Evolutionary conservation across 2,113 vertebrate genomes (phyloP).

Genomic region (Hippolais icterina): DNA sequence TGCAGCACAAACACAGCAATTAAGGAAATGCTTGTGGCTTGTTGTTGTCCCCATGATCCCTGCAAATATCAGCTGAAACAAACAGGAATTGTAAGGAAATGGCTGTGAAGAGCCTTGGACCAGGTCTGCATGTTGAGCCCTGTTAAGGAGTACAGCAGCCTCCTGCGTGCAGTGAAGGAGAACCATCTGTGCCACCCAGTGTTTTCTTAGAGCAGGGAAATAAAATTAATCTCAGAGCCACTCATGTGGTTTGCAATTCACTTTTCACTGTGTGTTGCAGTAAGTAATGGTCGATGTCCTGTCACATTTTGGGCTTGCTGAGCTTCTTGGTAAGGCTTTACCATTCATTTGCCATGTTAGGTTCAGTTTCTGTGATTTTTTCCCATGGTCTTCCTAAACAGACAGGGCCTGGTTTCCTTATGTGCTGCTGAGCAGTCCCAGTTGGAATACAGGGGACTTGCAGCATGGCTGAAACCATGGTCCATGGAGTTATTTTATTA

Average conservation of each 20-base stretch:
- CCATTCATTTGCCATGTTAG: background rate
- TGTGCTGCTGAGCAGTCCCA: background rate
- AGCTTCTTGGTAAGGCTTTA: background rate
- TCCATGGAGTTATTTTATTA: background rate
- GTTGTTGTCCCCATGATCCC: background rate
- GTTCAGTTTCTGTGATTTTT: background rate
- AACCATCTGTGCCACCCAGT: background rate
- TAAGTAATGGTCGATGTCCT: background rate
- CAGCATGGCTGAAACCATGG: background rate
- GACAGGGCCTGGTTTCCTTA: background rate
- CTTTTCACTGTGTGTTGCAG: background rate
- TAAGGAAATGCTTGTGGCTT: background rate
- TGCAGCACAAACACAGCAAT: background rate
- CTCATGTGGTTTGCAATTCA: background rate
- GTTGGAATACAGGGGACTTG: background rate
- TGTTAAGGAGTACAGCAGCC: background rate
- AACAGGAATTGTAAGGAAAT: background rate
- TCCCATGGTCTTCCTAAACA: background rate
- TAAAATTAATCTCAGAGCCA: background rate
- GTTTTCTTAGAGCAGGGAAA: background rate
- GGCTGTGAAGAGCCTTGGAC: background rate
- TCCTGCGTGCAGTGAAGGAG: background rate
- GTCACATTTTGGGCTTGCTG: background rate
- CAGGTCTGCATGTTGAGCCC: background rate
- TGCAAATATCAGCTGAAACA: background rate